A percentile compares a stretch with the other conserved stretches of the same genome.
phyloP scores from a whole-genome alignment of 2,113 vertebrate species.

The Archocentrus centrarchus region DNA sequence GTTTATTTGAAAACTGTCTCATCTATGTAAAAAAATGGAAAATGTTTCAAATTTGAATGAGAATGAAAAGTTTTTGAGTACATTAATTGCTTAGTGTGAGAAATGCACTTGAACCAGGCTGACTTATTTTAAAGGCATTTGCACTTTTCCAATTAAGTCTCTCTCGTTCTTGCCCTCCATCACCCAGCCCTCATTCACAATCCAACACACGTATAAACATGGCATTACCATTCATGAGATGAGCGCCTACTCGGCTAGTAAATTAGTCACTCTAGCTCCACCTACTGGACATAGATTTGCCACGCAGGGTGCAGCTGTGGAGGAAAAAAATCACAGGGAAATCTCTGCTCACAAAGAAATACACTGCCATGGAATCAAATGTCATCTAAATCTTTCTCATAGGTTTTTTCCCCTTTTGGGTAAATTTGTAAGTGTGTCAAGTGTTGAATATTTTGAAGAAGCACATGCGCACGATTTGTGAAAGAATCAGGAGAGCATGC shows the following conservation, averaged over 20 bases:
- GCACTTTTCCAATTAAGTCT: background rate
- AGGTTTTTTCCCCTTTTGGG: too few species aligned
- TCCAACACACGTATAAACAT: background rate
- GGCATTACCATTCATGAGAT: background rate
- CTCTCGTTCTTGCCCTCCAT: background rate
- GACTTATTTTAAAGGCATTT: background rate
- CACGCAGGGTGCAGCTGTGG: rapidly evolving
- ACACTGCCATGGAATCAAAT: too few species aligned
- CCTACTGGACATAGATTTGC: background rate
- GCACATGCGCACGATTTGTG: background rate
- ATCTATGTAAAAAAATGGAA: rapidly evolving
- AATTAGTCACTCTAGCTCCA: background rate
- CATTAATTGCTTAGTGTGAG: background rate
- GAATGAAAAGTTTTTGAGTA: background rate
- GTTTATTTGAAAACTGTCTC: background rate
- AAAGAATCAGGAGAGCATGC: background rate
- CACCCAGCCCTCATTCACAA: background rate
- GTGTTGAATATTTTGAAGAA: background rate
- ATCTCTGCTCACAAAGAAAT: background rate
- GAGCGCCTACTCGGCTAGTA: background rate
- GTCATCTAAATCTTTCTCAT: too few species aligned
- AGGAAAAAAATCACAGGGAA: rapidly evolving
- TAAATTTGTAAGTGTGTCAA: too few species aligned
- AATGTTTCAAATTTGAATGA: background rate
- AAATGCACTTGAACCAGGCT: background rate